Evolutionary conservation across 2,797 vertebrate genomes (phyloP), one percentile per base, ranked within the genome.

Genomic region (Pangasius sanitwongsei): DNA sequence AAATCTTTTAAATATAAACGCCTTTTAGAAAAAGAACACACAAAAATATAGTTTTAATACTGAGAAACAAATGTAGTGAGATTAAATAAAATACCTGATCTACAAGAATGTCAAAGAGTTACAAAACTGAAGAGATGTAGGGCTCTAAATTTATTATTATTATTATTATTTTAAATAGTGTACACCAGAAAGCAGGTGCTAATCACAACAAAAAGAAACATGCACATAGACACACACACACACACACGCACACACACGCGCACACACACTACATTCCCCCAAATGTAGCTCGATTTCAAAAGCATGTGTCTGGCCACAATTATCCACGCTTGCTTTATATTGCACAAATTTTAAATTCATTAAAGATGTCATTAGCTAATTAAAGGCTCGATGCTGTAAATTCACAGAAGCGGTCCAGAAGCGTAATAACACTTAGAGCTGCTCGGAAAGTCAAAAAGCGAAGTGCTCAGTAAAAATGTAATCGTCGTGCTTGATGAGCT

Each of bases 321-420:
- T 0, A 57, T 57, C 50, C 77, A 57, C 20, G n/a, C 50, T 1
- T 31, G n/a, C 48, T 57, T 55, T 34, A 59, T 37, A 6, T 11
- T 13, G 20, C 34, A 82, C 20, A 28, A 16, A 61, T 81, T 5
- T 81, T 5, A 59, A 34, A 25, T 61, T 82, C 80, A 61, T 82
- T 82, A 85, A 82, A 72, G 53, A 74, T 53, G 55, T 89, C 86
- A 87, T 91, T 89, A 90, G 70, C 88, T 85, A 84, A 90, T 91
- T 89, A 87, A 86, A 89, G 75, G 44, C 78, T 81, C 57, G 83
- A 85, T 34, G 67, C 80, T n/a, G 87, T 72, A 90, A 87, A 85
- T 81, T 86, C 41, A 1, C 74, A 67, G 65, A 84, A 89, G 55
- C 34, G 13, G 55, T 13, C 9, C 50, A 11, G n/a, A 23, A 34